These are phyloP conservation scores for Drosophila mercatorum DNA, from an alignment of 2,888 invertebrate species.

Conservation along the genomic window DNA sequence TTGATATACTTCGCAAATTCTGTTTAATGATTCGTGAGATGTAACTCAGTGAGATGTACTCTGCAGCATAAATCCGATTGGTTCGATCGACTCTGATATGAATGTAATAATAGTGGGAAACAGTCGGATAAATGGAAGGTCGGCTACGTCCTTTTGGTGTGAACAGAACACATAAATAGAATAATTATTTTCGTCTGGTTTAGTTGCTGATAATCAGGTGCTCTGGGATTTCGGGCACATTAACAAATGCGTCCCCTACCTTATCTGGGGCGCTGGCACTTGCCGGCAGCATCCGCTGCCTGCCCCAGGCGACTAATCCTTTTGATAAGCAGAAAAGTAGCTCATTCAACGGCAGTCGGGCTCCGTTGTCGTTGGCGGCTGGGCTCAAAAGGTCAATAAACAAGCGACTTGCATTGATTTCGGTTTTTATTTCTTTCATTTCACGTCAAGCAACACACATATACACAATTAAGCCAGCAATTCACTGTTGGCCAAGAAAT, in stretches of 20 bases:
- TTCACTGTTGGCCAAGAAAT: constrained; percentile 73
- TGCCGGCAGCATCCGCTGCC: constrained; percentile 10
- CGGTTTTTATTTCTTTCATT: constrained; percentile 40
- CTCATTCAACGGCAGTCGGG: constrained; percentile 70
- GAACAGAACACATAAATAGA: constrained; percentile 16
- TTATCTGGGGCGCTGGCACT: constrained; percentile 52
- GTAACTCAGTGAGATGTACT: too few species aligned
- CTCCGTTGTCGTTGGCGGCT: constrained; percentile 62
- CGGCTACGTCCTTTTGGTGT: constrained; percentile 28
- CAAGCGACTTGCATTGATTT: constrained; percentile 75
- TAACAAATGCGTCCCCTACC: constrained; percentile 61
- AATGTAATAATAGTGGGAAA: too few species aligned
- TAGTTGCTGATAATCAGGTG: constrained; percentile 56
- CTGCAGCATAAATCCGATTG: not conserved
- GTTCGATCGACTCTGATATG: too few species aligned
- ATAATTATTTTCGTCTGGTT: constrained; percentile 35
- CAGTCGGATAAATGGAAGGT: not conserved
- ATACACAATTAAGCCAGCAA: constrained; percentile 78
- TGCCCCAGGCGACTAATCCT: constrained; percentile 48
- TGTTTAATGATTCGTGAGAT: too few species aligned
- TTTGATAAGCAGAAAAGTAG: constrained; percentile 60
- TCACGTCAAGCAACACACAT: constrained; percentile 43
- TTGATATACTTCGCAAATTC: too few species aligned
- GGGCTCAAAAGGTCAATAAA: constrained; percentile 71
- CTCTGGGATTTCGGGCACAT: constrained; percentile 22